Evolutionary conservation across 2,113 vertebrate genomes (phyloP), one percentile per base, ranked within the genome.

Genomic region (Eretmochelys imbricata): DNA sequence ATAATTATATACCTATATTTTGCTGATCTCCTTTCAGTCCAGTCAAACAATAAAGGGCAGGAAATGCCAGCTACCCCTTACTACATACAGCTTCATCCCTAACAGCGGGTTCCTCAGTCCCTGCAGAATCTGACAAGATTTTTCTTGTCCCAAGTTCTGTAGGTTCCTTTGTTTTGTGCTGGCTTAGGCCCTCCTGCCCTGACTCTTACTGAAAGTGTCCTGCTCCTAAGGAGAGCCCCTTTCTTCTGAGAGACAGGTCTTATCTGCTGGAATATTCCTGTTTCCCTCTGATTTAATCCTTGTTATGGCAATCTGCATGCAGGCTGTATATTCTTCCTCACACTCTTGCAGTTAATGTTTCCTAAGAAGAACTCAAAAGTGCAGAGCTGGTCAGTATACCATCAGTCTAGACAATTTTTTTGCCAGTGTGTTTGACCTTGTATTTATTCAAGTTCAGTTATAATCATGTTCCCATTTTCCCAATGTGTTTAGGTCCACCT

Each of bases 21-120:
- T 31, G 31, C 9, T 31, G 50, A 17, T 8, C 31, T 93, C 88
- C 42, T 88, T 72, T 95, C 65, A 25, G 27, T 42, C 25, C 80
- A 80, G 51, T 78, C 84, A 89, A 49, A n/a, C 4, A 55, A 59
- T 4, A 75, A 80, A 78, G 53, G 53, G 5, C 69, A 35, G 88
- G 38, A 93, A 89, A 89, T 14, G 20, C 79, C 10, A 24, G 9
- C 9, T 13, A 5, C 9, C 53, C 24, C 10, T 80, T 80, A 53
- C 2, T 1, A 10, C 0, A 0, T n/a, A 50, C 35, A 53, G 24
- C 38, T 17, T 1, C 10, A 12, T 5, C 31, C 31, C 31, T 65
- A 35, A 65, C 13, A 65, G 31, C n/a, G 62, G 17, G 35, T n/a
- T 69, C 16, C 62, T 69, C 62, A 69, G 17, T 69, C 35, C 62